Evolutionary conservation across 2,113 vertebrate species (phyloP).

Genomic region (Strix aluco): DNA sequence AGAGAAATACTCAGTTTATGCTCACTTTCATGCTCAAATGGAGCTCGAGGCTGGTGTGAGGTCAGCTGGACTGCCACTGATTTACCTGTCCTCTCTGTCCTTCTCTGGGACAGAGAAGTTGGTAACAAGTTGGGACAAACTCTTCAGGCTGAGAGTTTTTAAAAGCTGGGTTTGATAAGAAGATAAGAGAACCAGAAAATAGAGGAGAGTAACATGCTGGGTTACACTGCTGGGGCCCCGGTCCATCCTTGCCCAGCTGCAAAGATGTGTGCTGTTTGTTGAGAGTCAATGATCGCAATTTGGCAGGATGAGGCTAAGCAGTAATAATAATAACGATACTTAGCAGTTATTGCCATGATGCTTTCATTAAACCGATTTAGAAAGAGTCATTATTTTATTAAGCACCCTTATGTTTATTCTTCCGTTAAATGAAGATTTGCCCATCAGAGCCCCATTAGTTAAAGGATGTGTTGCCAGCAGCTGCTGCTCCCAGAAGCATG

Average conservation of each 20-base stretch:
- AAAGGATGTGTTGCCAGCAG: background rate
- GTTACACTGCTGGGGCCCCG: background rate
- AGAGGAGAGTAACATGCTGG: background rate
- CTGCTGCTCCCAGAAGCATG: background rate
- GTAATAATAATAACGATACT: background rate
- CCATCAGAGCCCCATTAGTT: background rate
- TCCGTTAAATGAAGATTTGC: background rate
- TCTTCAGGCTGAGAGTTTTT: background rate
- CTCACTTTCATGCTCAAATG: background rate
- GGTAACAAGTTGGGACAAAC: background rate
- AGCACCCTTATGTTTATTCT: conserved; percentile 4
- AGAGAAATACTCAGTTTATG: background rate
- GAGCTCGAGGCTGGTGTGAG: background rate
- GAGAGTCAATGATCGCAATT: background rate
- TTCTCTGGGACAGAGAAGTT: background rate
- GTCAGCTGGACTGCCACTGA: background rate
- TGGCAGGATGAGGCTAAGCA: background rate
- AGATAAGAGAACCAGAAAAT: too few relatives aligned
- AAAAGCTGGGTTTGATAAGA: background rate
- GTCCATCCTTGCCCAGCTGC: background rate
- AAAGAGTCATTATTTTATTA: conserved; percentile 25
- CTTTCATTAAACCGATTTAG: background rate
- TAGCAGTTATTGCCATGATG: background rate
- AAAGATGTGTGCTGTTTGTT: background rate
- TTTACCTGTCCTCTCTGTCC: background rate